Percentiles rank a stretch among this genome's conserved stretches.
Conservation (phyloP, 1,140 invertebrate species). For the Pseudomyrmex cubaensis region DNA sequence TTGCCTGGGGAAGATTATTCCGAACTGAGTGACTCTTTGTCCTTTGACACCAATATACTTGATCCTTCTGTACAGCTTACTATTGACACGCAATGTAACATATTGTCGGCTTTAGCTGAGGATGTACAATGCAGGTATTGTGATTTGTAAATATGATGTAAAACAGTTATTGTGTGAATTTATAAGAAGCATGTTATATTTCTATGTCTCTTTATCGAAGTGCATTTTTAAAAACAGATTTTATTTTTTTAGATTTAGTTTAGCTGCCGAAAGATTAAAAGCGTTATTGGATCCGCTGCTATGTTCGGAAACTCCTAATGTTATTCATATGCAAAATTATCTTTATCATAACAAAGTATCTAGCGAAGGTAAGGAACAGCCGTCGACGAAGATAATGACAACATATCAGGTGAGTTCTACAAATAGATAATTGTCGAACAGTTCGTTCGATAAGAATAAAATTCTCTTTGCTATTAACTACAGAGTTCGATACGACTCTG, state of each 20-base stretch:
- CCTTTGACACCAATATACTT: conserved; percentile 76
- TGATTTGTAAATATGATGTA: conserved; percentile 23
- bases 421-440: conserved; percentile 20
- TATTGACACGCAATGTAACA: conserved; percentile 86
- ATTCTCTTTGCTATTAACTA: background rate
- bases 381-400: conserved; percentile 89
- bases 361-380: conserved; percentile 87
- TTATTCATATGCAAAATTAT: conserved; percentile 92
- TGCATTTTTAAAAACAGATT: conserved; percentile 24
- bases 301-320: conserved; percentile 91
- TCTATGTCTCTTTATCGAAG: background rate
- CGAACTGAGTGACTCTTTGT: conserved; percentile 82
- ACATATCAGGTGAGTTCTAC: conserved; percentile 89
- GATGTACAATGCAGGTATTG: conserved; percentile 91
- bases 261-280: conserved; percentile 93
- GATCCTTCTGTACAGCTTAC: conserved; percentile 81
- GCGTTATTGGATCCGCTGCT: conserved; percentile 91
- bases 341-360: conserved; percentile 86
- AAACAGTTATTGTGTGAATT: background rate
- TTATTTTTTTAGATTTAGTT: conserved; percentile 87
- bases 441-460: background rate
- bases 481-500: background rate
- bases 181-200: background rate
- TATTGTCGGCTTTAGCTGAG: conserved; percentile 88
- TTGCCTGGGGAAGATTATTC: conserved; percentile 89